A percentile compares a stretch with the other conserved stretches of the same genome.
Evolutionary conservation across 2,113 vertebrate genomes (phyloP).

Genomic region (Amphiprion percula): DNA sequence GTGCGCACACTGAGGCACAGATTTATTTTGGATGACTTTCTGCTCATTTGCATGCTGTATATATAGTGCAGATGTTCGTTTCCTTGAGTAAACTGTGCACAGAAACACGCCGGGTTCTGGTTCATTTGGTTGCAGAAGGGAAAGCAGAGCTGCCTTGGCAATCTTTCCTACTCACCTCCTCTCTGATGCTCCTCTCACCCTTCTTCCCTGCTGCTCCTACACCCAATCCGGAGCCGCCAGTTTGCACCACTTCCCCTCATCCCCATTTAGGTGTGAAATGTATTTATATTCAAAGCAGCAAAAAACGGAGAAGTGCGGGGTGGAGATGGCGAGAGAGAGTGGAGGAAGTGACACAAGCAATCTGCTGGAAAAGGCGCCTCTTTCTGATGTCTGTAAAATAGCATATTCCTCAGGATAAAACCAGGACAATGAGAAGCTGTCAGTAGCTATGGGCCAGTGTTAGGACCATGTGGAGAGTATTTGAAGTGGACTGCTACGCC

Average conservation of each 20-base stretch:
- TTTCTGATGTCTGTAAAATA: slow-evolving; percentile 63
- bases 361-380: slow-evolving; percentile 54
- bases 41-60: slow-evolving; percentile 50
- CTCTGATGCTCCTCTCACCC: slow-evolving; percentile 40
- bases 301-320: slow-evolving; percentile 27
- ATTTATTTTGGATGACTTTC: slow-evolving; percentile 52
- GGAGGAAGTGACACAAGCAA: slow-evolving; percentile 68
- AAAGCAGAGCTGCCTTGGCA: slow-evolving; percentile 39
- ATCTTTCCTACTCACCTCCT: slow-evolving; percentile 53
- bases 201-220: slow-evolving; percentile 35
- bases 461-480: slow-evolving; percentile 42
- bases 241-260: slow-evolving; percentile 66
- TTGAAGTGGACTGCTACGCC: slow-evolving; percentile 50
- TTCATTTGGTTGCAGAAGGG: slow-evolving; percentile 50
- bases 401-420: slow-evolving; percentile 56
- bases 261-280: slow-evolving; percentile 77
- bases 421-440: slow-evolving; percentile 62
- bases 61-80: slow-evolving; percentile 49
- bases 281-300: slow-evolving; percentile 71
- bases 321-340: slow-evolving; percentile 6
- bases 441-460: slow-evolving; percentile 34
- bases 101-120: slow-evolving; percentile 43
- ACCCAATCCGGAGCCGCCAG: slow-evolving; percentile 44
- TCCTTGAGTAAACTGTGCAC: slow-evolving; percentile 52
- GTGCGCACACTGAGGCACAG: slow-evolving; percentile 27